phyloP scores from a whole-genome alignment of 2,888 invertebrate species.

The Drosophila pegasa region DNA sequence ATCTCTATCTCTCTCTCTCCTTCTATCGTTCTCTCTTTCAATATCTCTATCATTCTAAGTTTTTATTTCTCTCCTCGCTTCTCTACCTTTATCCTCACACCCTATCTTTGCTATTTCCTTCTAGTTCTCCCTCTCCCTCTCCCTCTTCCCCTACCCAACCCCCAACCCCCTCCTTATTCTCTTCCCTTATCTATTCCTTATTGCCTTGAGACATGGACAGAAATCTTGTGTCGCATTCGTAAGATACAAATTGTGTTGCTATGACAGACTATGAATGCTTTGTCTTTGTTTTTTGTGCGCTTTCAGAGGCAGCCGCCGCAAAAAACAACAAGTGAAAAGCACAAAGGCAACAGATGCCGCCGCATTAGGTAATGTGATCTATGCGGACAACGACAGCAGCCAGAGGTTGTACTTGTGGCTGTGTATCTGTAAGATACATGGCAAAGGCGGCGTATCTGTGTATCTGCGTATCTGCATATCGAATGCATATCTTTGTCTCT shows the following conservation, averaged over 20 bases:
- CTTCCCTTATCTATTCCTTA: background rate
- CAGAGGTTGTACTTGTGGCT: background rate
- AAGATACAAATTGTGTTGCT: conserved; percentile 37
- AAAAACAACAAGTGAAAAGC: conserved; percentile 57
- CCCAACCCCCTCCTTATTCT: background rate
- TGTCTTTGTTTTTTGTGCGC: conserved; percentile 39
- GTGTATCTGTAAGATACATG: conserved; percentile 33
- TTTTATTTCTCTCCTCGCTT: no score
- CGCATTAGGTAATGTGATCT: conserved; percentile 75
- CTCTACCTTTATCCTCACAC: background rate
- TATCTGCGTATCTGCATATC: conserved; percentile 64
- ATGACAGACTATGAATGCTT: conserved; percentile 51
- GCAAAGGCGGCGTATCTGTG: conserved; percentile 18
- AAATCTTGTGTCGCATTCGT: conserved; percentile 25
- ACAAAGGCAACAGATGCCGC: conserved; percentile 59
- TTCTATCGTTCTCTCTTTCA: no score
- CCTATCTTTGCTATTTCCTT: background rate
- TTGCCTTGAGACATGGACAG: background rate
- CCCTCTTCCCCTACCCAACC: background rate
- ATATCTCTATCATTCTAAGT: no score
- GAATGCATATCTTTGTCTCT: conserved; percentile 64
- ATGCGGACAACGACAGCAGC: conserved; percentile 48
- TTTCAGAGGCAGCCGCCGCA: conserved; percentile 25
- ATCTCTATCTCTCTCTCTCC: no score
- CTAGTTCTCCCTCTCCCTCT: background rate